Base-by-base conservation (phyloP, 2,888 invertebrate genomes). In the Agelastica alni region DNA sequence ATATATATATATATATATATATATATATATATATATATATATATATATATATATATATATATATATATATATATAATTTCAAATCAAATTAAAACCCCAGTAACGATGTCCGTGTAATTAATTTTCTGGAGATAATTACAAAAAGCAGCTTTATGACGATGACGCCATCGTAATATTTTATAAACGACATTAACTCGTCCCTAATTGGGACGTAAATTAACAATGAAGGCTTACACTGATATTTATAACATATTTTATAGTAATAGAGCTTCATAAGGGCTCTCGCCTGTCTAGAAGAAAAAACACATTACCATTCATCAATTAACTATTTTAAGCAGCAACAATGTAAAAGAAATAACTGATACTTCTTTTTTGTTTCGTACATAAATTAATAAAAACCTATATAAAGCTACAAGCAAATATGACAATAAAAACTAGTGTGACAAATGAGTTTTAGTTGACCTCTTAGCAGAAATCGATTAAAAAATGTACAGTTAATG, bases 171-270 rank as follows among this genome's bases (percentile, higher is more conserved):
- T 67, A 54, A 60, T 69, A 68, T 70, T 70, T 68, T 68, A 69
- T 68, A 67, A 70, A 70, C 64, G 66, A 67, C 66, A 68, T 69
- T 67, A 69, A 62, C 64, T 63, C 59, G 67, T 65, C 64, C 65
- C 65, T 72, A 70, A 71, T 72, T 72, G 70, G 68, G 64, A 67
- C 66, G 65, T 67, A 71, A 71, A 71, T 72, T 72, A 70, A 67
- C 69, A 67, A 64, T 62, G 68, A 70, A 72, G 70, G 71, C 66
- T n/a, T 68, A 64, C 56, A 65, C 58, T 65, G 64, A 65, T 68
- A 67, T 66, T 67, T 64, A 62, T 66, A 67, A 63, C 63, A 63
- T 65, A 55, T 54, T 54, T 54, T 58, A 49, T 49, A 45, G 18
- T 28, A 49, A 41, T 46, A 26, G 37, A 37, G 34, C 18, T 22